Base-by-base conservation (phyloP, 2,113 vertebrate species). In the Lophius piscatorius region DNA sequence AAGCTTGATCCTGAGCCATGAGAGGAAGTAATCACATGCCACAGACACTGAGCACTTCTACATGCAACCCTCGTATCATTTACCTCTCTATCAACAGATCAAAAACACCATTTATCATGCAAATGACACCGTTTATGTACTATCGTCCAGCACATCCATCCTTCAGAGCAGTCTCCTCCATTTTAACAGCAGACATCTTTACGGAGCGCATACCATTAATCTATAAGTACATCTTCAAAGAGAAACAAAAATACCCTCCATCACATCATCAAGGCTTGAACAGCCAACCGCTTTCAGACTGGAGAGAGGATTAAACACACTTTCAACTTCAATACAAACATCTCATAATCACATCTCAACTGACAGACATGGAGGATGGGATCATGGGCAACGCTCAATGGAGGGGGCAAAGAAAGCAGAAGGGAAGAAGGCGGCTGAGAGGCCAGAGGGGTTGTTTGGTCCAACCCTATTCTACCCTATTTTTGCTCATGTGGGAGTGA, bases 281-380 rank as follows among this genome's bases (percentile, higher is more conserved):
- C 89, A 86, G 88, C 86, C 76, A 90, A 84, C 80, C 50, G 85
- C 91, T 92, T 91, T 88, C 79, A 86, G 74, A 80, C 87, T 78
- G 72, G 82, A 80, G 88, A 93, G 90, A 84, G 90, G 90, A 90
- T 93, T 92, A 93, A 91, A 91, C 86, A 81, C 87, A 83, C 88
- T 94, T 90, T 91, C 87, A 92, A 90, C 81, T 64, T 50, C 74
- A 81, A 90, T 74, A 91, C 82, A 92, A 93, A 92, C 9, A 85
- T 64, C 69, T 72, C 61, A n/a, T n/a, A n/a, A n/a, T n/a, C 68
- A 38, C 40, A 81, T 86, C 78, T 87, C 77, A 86, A 68, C 60
- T 12, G 75, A 84, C 85, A 87, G 82, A 87, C 69, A 66, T 87
- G 83, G 48, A 59, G 83, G 78, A 83, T 89, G 80, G 63, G 59